These are phyloP conservation scores for Pteromalus puparum DNA, from an alignment of 1,140 invertebrate species.

Conservation along the genomic window DNA sequence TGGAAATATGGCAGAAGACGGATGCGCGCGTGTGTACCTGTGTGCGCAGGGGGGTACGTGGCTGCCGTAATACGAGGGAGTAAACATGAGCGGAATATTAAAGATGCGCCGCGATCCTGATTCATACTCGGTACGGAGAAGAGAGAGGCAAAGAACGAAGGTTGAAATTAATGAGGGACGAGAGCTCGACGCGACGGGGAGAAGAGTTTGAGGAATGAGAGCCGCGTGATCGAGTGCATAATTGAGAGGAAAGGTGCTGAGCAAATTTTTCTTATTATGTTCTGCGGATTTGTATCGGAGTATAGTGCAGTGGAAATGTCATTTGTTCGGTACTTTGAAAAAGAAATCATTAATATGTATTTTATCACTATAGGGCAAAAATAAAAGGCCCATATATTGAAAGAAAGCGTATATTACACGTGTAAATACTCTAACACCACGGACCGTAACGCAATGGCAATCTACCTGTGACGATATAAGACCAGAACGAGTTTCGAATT, in stretches of 20 bases:
- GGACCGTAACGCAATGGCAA: too few species aligned
- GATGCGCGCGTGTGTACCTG: not conserved
- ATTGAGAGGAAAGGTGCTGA: not conserved
- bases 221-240: not conserved
- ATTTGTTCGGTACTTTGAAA: too few species aligned
- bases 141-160: not conserved
- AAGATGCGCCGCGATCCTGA: constrained; percentile 26
- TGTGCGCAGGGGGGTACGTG: not conserved
- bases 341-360: too few species aligned
- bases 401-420: not conserved
- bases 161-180: constrained; percentile 13
- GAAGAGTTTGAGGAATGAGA: not conserved
- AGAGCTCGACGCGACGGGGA: not conserved
- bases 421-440: not conserved
- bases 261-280: not conserved
- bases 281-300: too few species aligned
- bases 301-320: too few species aligned
- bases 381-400: not conserved
- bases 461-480: too few species aligned
- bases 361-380: too few species aligned
- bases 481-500: not conserved
- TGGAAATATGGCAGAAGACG: not conserved
- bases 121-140: not conserved
- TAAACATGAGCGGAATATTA: constrained; percentile 56
- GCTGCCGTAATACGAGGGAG: constrained; percentile 52